These are phyloP conservation scores for Thaumetopoea pityocampa DNA, from an alignment of 1,140 invertebrate genomes.

Conservation along the genomic window DNA sequence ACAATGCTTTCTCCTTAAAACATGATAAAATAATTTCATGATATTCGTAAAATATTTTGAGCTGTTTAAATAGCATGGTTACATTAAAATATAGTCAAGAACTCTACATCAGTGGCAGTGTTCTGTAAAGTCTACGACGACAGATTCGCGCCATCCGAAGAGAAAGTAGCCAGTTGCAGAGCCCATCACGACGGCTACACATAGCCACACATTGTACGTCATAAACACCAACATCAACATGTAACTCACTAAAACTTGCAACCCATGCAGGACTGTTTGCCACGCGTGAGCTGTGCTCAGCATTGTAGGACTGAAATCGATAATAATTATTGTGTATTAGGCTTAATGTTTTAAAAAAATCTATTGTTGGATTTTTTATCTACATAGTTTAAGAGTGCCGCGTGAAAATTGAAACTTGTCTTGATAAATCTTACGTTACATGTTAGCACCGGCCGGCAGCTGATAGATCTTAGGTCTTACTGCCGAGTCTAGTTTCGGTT, in stretches of 20 bases:
- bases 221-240: constrained; percentile 98
- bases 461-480: no score
- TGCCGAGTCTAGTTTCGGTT: no score
- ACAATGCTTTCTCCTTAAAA: constrained; percentile 56
- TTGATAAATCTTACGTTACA: no score
- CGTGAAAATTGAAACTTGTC: no score
- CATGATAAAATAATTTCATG: constrained; percentile 46
- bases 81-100: constrained; percentile 23
- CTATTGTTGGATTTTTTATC: no score
- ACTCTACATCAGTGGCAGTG: constrained; percentile 88
- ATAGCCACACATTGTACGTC: constrained; percentile 98
- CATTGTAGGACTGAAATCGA: constrained; percentile 83
- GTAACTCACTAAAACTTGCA: constrained; percentile 90
- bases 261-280: constrained; percentile 92
- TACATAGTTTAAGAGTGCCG: no score
- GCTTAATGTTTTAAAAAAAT: no score
- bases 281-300: constrained; percentile 86
- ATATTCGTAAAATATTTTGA: constrained; percentile 45
- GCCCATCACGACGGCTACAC: constrained; percentile 91
- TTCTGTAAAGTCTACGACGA: constrained; percentile 95
- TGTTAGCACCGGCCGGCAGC: no score
- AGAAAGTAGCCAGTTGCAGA: constrained; percentile 94
- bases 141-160: constrained; percentile 95
- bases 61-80: constrained; percentile 47
- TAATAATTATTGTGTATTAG: constrained; percentile 1